A percentile compares a stretch with the other conserved stretches of the same genome.
These are phyloP conservation scores for Xylota sylvarum DNA, from an alignment of 2,888 invertebrate species.

Conservation along the genomic window DNA sequence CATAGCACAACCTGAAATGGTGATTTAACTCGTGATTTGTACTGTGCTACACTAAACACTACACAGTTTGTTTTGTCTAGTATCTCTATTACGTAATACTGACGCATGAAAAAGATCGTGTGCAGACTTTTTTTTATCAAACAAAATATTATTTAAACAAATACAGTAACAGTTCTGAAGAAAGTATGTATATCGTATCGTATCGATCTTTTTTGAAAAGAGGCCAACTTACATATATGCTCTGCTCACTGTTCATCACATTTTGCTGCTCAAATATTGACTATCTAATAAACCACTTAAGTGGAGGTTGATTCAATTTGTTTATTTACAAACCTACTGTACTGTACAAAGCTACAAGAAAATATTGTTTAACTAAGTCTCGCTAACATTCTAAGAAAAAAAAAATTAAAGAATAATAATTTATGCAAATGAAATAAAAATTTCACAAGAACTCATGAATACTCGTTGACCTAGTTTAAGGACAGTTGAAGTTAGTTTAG, in stretches of 20 bases:
- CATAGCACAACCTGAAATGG: not conserved
- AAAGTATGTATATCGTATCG: no score
- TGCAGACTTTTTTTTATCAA: no score
- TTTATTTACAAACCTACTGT: not conserved
- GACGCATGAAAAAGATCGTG: no score
- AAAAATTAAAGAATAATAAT: not conserved
- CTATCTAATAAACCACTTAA: not conserved
- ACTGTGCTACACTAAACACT: no score
- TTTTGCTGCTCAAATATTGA: not conserved
- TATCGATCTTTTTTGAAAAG: no score
- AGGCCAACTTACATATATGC: no score
- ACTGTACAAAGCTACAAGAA: not conserved
- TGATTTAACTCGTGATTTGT: not conserved
- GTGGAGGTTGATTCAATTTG: not conserved
- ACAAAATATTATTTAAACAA: no score
- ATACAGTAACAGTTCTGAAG: no score
- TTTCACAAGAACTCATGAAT: not conserved
- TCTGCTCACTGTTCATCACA: not conserved
- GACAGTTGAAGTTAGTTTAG: not conserved
- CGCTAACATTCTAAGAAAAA: not conserved
- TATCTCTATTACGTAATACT: no score
- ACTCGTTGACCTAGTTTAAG: conserved; percentile 25
- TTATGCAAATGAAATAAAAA: conserved; percentile 9
- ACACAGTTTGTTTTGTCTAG: no score
- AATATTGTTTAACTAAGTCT: not conserved